phyloP scores from a whole-genome alignment of 2,797 vertebrate species.

The Austrolebias charrua region DNA sequence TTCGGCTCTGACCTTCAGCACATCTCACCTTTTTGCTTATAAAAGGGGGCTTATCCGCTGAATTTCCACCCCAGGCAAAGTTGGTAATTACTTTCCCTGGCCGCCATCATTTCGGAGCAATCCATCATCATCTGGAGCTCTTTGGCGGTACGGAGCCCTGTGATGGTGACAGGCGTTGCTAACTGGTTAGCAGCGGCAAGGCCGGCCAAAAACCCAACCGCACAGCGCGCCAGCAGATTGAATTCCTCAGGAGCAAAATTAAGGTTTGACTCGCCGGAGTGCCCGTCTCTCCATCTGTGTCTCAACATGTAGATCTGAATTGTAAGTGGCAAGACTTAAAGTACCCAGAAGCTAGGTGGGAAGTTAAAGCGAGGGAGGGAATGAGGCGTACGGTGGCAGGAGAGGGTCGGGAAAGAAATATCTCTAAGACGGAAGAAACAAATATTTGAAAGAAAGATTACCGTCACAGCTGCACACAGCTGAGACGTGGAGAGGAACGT shows the following conservation, averaged over 20 bases:
- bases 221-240: constrained; percentile 44
- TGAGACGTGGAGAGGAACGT: constrained; percentile 73
- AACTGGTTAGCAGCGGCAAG: constrained; percentile 56
- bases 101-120: constrained; percentile 68
- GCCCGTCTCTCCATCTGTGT: constrained; percentile 26
- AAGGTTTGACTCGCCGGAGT: constrained; percentile 32
- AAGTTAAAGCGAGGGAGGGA: constrained; percentile 38
- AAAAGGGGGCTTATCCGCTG: constrained; percentile 67
- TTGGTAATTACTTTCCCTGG: constrained; percentile 75
- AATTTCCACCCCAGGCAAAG: constrained; percentile 74
- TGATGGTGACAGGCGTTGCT: constrained; percentile 64
- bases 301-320: constrained; percentile 62
- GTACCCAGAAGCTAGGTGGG: constrained; percentile 56
- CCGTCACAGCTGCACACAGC: constrained; percentile 72
- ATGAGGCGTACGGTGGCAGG: constrained; percentile 61
- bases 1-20: constrained; percentile 68
- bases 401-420: constrained; percentile 22
- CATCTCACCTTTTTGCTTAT: constrained; percentile 62
- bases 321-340: constrained; percentile 74
- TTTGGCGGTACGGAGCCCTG: constrained; percentile 40
- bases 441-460: constrained; percentile 84
- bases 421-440: constrained; percentile 74
- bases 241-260: constrained; percentile 75
- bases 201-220: constrained; percentile 53
- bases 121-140: constrained; percentile 67